Evolutionary conservation across 37 sponge, comb jelly and placozoan genomes (phyloP), one percentile per base, ranked within the genome.

Genomic region (Spongia lamella): DNA sequence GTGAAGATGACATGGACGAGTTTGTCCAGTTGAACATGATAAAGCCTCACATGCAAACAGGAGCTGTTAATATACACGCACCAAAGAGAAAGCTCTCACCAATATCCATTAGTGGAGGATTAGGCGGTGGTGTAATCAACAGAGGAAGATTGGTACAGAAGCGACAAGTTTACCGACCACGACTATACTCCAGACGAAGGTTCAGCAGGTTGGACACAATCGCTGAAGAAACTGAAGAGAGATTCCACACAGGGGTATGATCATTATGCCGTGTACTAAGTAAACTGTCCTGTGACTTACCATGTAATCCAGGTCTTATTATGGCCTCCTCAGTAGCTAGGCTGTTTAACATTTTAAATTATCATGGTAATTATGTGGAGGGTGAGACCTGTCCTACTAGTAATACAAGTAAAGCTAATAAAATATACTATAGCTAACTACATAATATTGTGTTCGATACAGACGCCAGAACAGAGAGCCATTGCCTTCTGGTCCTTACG

Each of bases 241-340:
- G 53, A 0, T 24, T 80, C 20, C 72, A 71, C 54, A n/a, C 63
- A 50, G 77, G 65, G 24, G 87, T 87, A 70, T 70, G 87, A 53
- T n/a, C 6, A n/a, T 40, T 21, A 47, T 27, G 49, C 22, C 29
- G n/a, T n/a, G n/a, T n/a, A n/a, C n/a, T n/a, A n/a, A n/a, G n/a
- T n/a, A n/a, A n/a, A n/a, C n/a, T n/a, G n/a, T n/a, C n/a, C n/a
- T n/a, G n/a, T n/a, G n/a, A n/a, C n/a, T n/a, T n/a, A n/a, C n/a
- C n/a, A n/a, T n/a, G n/a, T n/a, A n/a, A n/a, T n/a, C n/a, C n/a
- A n/a, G n/a, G n/a, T n/a, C n/a, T n/a, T n/a, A n/a, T n/a, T n/a
- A n/a, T n/a, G n/a, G n/a, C n/a, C n/a, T n/a, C n/a, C n/a, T n/a
- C n/a, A n/a, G n/a, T n/a, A n/a, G n/a, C n/a, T n/a, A n/a, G n/a